Percentiles rank a stretch among this genome's conserved stretches.
These are phyloP conservation scores for Eristalis intricaria DNA, from an alignment of 2,888 invertebrate species.

Conservation along the genomic window DNA sequence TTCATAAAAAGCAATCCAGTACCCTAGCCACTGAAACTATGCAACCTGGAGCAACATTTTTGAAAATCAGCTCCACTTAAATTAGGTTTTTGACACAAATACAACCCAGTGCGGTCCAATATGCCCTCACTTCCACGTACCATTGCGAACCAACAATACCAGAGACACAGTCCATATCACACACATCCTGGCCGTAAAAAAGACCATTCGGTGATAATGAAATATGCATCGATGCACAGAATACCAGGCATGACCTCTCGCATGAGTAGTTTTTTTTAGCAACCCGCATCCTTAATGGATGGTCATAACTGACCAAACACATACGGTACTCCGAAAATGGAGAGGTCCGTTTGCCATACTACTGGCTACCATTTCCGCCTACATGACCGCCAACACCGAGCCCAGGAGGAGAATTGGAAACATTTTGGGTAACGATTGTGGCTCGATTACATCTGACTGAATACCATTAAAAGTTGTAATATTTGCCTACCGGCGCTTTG, in stretches of 20 bases:
- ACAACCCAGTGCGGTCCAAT: background rate
- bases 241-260: constrained; percentile 3
- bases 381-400: background rate
- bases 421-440: constrained; percentile 58
- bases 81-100: background rate
- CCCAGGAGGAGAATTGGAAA: constrained; percentile 29
- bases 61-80: background rate
- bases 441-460: constrained; percentile 57
- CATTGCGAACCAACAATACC: background rate
- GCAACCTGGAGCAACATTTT: background rate
- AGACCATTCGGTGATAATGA: constrained; percentile 20
- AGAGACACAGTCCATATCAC: background rate
- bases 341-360: constrained; percentile 31
- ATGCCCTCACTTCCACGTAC: background rate
- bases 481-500: constrained; percentile 25
- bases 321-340: constrained; percentile 40
- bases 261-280: constrained; percentile 10
- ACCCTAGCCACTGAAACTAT: background rate
- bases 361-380: constrained; percentile 8
- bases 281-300: constrained; percentile 25
- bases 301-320: constrained; percentile 56
- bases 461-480: constrained; percentile 52
- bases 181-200: background rate
- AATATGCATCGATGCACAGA: constrained; percentile 32
- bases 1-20: background rate